These are phyloP conservation scores for Pseudopipra pipra DNA, from an alignment of 2,113 vertebrate species.

Conservation along the genomic window DNA sequence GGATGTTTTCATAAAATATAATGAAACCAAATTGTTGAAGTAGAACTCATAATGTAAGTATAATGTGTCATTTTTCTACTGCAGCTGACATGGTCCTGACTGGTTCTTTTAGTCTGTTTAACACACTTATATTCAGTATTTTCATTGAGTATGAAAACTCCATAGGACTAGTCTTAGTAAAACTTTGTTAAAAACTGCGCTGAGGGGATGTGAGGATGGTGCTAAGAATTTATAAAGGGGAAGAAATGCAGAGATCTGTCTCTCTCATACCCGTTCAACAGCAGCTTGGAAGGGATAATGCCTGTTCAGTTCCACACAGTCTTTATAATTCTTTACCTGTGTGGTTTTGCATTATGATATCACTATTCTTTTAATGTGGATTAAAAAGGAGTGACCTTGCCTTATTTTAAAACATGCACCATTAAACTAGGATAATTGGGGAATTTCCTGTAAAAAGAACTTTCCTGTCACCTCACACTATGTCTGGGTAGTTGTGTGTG, in stretches of 20 bases:
- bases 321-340: neutral
- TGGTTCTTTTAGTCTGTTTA: neutral
- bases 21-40: neutral
- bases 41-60: neutral
- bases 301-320: neutral
- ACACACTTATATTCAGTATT: neutral
- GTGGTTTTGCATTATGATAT: neutral
- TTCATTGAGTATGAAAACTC: neutral
- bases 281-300: neutral
- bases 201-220: neutral
- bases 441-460: neutral
- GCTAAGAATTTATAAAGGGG: neutral
- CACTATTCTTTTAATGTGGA: neutral
- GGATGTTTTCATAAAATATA: rapidly evolving
- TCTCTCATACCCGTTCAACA: neutral
- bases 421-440: neutral
- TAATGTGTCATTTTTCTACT: neutral
- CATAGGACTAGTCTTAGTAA: neutral
- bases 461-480: neutral
- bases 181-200: neutral
- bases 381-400: neutral
- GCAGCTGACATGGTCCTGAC: neutral
- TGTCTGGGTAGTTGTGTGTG: neutral
- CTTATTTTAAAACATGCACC: neutral
- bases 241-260: neutral